Conservation (phyloP, 2,888 invertebrate genomes). For the Cerastis rubricosa region DNA sequence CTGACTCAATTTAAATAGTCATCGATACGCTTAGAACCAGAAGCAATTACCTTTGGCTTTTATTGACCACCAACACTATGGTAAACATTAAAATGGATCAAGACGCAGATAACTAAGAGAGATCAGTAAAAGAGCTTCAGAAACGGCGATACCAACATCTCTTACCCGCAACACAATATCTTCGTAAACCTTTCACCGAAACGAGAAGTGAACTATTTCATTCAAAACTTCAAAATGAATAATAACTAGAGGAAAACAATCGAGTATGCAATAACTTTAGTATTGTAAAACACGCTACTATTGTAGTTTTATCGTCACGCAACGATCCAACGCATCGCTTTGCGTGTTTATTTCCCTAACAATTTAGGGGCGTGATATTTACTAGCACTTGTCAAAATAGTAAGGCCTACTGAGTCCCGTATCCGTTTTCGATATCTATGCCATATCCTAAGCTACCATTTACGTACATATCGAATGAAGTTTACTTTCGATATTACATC, state of each 20-base stretch:
- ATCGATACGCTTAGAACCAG: no score
- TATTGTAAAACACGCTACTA: constrained; percentile 34
- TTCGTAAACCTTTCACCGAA: not conserved
- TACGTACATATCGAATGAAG: constrained; percentile 25
- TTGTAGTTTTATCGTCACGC: constrained; percentile 37
- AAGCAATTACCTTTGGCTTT: not conserved
- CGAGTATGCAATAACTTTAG: constrained; percentile 1
- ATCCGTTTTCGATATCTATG: constrained; percentile 46
- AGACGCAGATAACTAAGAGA: not conserved
- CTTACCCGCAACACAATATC: not conserved
- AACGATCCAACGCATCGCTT: constrained; percentile 10
- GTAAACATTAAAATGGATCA: not conserved
- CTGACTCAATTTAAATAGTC: no score
- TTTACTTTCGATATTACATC: constrained; percentile 38
- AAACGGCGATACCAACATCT: not conserved
- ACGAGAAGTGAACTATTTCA: constrained; percentile 4
- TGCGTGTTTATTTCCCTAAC: constrained; percentile 26
- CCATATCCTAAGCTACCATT: constrained; percentile 22
- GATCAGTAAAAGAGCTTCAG: not conserved
- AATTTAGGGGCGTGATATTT: constrained; percentile 28
- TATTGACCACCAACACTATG: not conserved
- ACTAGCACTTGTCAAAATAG: constrained; percentile 8
- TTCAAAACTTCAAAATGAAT: constrained; percentile 28
- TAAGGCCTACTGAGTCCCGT: constrained; percentile 32
- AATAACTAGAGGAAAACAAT: constrained; percentile 8